phyloP scores from a whole-genome alignment of 2,888 invertebrate species.

The Eristalis intricaria region DNA sequence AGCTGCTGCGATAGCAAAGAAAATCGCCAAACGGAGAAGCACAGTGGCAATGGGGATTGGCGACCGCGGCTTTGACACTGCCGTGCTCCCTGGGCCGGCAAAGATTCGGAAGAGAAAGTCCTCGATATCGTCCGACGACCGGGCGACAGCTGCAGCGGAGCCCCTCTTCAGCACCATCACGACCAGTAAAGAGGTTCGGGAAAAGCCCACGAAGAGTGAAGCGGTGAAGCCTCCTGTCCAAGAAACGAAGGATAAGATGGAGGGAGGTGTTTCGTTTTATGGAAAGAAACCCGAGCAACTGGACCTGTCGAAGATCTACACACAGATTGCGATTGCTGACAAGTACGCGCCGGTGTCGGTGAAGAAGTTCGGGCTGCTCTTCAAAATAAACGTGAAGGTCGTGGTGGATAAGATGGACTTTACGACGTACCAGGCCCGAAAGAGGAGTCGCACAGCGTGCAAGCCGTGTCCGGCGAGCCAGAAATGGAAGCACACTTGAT shows the following conservation, averaged over 20 bases:
- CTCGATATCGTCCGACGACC: slow-evolving; percentile 47
- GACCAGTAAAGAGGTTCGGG: not conserved
- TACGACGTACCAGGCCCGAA: slow-evolving; percentile 15
- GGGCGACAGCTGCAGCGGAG: slow-evolving; percentile 6
- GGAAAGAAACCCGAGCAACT: slow-evolving; percentile 67
- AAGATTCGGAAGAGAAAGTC: slow-evolving; percentile 52
- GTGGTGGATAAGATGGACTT: slow-evolving; percentile 71
- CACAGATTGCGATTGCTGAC: slow-evolving; percentile 75
- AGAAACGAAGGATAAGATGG: slow-evolving; percentile 26
- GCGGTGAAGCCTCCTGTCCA: not conserved
- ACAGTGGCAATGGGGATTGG: slow-evolving; percentile 73
- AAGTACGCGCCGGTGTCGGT: slow-evolving; percentile 73
- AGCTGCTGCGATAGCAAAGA: slow-evolving; percentile 41
- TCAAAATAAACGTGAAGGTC: slow-evolving; percentile 74
- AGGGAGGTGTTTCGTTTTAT: slow-evolving; percentile 69
- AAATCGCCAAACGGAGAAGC: slow-evolving; percentile 74
- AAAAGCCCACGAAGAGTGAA: not conserved
- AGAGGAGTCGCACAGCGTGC: slow-evolving; percentile 13
- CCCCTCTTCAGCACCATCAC: slow-evolving; percentile 47
- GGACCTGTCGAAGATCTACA: slow-evolving; percentile 75
- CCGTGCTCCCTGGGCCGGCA: slow-evolving; percentile 16
- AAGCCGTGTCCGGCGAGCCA: slow-evolving; percentile 75
- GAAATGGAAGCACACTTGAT: slow-evolving; percentile 51
- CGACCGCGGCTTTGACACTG: slow-evolving; percentile 18
- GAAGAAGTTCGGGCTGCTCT: slow-evolving; percentile 74